Base-by-base conservation (phyloP, 2,888 invertebrate species). In the Noctua janthe region DNA sequence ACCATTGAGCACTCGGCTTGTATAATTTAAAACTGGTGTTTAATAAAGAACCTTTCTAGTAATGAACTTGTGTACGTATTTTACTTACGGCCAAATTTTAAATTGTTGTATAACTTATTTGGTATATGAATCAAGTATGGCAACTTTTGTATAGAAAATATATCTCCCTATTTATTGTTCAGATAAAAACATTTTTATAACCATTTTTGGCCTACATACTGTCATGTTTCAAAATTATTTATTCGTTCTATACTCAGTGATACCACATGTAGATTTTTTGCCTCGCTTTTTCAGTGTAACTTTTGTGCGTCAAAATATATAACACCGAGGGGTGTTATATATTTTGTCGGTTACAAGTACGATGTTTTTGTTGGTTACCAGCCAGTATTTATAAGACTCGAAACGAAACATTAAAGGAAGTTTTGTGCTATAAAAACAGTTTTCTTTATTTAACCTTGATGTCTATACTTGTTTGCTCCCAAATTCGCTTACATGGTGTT, bases 401-500 rank as follows among this genome's bases (percentile, higher is more conserved):
- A 73, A 56, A 54, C 13, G n/a, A 39, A 69, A 20, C 7, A 20
- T 35, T 49, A n/a, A 51, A 51, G 0, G 35, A 76, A 54, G 29
- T 74, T 74, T 75, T n/a, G 7, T 74, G 29, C 6, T 23, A 74
- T 51, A 39, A 29, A 75, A 43, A 75, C 43, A 35, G 13, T 78
- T 54, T 49, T 80, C 4, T 69, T 67, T 39, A 62, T 64, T 10
- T 62, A 29, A 73, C 20, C 47, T 73, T 29, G 43, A 62, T 78
- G 13, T 23, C 11, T 29, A 64, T n/a, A 23, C 11, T 51, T 64
- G 43, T 78, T 47, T 47, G 35, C 2, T 77, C 20, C 10, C 2
- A 59, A 59, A 29, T 54, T 43, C 7, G 5, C 35, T 59, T 56
- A 51, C 20, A 39, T 49, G 67, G 15, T 11, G 1, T n/a, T 20